Conservation (phyloP, 2,113 vertebrate species). For the Eublepharis macularius region DNA sequence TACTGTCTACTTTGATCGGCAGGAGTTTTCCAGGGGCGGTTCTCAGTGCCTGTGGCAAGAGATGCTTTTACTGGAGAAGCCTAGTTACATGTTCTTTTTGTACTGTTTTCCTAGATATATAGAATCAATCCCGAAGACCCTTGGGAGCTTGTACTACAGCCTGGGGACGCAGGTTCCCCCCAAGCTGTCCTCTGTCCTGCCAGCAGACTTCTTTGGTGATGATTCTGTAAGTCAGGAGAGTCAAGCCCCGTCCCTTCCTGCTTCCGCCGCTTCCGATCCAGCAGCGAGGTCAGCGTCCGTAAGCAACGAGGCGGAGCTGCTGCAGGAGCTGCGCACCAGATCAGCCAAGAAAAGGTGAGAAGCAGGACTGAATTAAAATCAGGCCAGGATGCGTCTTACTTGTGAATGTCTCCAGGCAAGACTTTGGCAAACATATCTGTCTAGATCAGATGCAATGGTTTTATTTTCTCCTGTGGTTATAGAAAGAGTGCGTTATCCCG, state of each 20-base stretch:
- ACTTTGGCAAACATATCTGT: background rate
- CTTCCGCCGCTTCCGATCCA: slow-evolving; percentile 59
- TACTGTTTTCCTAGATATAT: slow-evolving; percentile 77
- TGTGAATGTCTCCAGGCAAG: background rate
- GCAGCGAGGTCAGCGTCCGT: slow-evolving; percentile 48
- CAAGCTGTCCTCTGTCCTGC: slow-evolving; percentile 83
- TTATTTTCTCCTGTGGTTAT: slow-evolving; percentile 35
- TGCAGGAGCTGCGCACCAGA: slow-evolving; percentile 86
- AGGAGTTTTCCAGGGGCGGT: too few species aligned
- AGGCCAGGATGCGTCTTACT: background rate
- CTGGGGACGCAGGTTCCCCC: slow-evolving; percentile 88
- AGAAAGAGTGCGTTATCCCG: slow-evolving; percentile 85
- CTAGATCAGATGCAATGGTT: background rate
- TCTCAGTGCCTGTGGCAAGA: too few species aligned
- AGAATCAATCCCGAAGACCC: slow-evolving; percentile 79
- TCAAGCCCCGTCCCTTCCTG: slow-evolving; percentile 74
- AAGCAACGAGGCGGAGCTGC: slow-evolving; percentile 66
- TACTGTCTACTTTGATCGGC: too few species aligned
- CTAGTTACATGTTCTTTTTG: background rate
- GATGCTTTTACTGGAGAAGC: too few species aligned
- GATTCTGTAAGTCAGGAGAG: slow-evolving; percentile 85
- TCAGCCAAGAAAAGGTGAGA: slow-evolving; percentile 85
- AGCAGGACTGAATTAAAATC: background rate
- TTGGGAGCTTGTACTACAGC: slow-evolving; percentile 87
- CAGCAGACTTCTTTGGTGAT: slow-evolving; percentile 92